Base-by-base conservation (phyloP, 1,140 invertebrate species). In the Drosophila sproati region DNA sequence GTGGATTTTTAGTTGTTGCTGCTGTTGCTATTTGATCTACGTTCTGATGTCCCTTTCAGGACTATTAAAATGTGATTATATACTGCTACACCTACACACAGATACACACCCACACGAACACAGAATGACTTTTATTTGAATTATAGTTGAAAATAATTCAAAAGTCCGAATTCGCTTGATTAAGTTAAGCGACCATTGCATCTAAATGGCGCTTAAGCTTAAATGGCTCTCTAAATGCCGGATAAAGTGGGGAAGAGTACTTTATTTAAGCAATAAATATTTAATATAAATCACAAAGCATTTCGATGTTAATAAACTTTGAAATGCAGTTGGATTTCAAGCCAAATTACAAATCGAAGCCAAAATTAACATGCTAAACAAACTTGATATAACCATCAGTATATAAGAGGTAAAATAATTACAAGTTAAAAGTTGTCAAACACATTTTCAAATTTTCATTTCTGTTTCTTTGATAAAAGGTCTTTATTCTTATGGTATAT, bases 51-150 rank as follows among this genome's bases (percentile, higher is more conserved):
- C 37, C 63, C 39, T 34, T 57, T n/a, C 45, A 50, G 28, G 50
- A 75, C 82, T 86, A 81, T 86, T 86, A 87, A 87, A 86, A 71
- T 56, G 67, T 76, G 82, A 81, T 86, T 86, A 87, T 75, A 71
- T 63, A 71, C 61, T 61, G 43, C 43, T 43, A 43, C 20, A 20
- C 20, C 20, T 20, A 20, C 20, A 20, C 20, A 20, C 4, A 34
- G 34, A 4, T 3, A 4, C 5, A 43, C 39, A n/a, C 39, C 39
- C 68, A 75, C 50, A 55, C 50, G 61, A 39, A 69, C 50, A 61
- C 35, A 60, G 73, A 72, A 39, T 48, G 4, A 54, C 57, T 48
- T 60, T 60, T 35, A 10, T 60, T 35, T 48, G 57, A 48, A 37
- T 5, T 48, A 35, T 35, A 48, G 32, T 35, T 60, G 43, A 34